Evolutionary conservation across 2,113 vertebrate genomes (phyloP), one percentile per base, ranked within the genome.

Genomic region (Campylomormyrus numenius): DNA sequence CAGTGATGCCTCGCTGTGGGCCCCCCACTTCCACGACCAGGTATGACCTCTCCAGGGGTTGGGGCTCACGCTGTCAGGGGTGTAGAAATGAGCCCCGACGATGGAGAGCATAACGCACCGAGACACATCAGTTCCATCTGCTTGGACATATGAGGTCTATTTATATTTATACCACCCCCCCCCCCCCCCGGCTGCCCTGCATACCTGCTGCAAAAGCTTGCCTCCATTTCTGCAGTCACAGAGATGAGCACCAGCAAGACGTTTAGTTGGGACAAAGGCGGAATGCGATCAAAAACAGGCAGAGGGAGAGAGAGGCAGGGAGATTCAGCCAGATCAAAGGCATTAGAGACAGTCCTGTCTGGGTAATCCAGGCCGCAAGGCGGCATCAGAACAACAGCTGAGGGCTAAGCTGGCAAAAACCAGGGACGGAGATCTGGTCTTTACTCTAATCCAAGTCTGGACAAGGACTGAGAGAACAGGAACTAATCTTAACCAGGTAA

Each of bases 71-170:
- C 94, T 95, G 95, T 95, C 95, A 95, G 94, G 94, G 93, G 89
- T 92, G 93, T 92, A 94, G 94, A 95, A 95, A 96, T 96, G 92
- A 96, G 95, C 94, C 91, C 94, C 94, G 93, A 94, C 93, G 93
- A 92, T 92, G 93, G 94, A 92, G 94, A 93, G 93, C 93, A 94
- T 91, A 95, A 95, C 93, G 93, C 94, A 93, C 94, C 94, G 93
- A 96, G 94, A 95, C 92, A 93, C 95, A 96, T 96, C 95, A 95
- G 94, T 95, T 95, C 93, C 95, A 95, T 94, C 95, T 94, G 95
- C 94, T 94, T 95, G 94, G 94, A 95, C 94, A 93, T 92, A 93
- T 95, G 94, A 92, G 93, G 92, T 92, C 95, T 95, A 96, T 96
- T 96, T 56, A 56, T 56, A 56, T 96, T 96, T 56, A 56, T 56